These are phyloP conservation scores for Caenorhabditis latens DNA, from an alignment of 1,140 invertebrate species.

Conservation along the genomic window DNA sequence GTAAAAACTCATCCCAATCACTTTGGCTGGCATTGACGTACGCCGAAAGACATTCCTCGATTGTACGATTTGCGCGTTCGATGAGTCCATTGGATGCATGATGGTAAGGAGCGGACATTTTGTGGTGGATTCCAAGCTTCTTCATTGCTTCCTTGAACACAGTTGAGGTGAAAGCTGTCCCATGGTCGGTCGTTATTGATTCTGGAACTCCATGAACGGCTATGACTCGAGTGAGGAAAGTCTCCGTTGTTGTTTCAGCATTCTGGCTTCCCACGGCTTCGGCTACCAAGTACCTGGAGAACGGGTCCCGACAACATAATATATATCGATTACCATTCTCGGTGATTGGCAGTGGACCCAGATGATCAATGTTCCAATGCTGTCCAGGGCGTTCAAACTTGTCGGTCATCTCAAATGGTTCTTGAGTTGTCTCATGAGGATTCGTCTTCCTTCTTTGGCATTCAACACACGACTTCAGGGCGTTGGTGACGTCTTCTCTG, in stretches of 20 bases:
- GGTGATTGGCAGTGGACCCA: slow-evolving; percentile 44
- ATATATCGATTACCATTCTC: slow-evolving; percentile 54
- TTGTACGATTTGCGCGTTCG: slow-evolving; percentile 13
- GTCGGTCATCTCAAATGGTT: slow-evolving; percentile 3
- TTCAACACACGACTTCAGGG: not conserved
- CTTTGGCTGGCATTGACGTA: slow-evolving; percentile 38
- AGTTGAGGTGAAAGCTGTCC: not conserved
- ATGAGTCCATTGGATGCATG: slow-evolving; percentile 26
- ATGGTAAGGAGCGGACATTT: slow-evolving; percentile 18
- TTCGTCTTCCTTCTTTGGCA: slow-evolving; percentile 43
- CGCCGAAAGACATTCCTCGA: slow-evolving; percentile 10
- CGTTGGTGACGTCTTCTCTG: not conserved
- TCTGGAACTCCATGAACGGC: not conserved
- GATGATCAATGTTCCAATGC: slow-evolving; percentile 34
- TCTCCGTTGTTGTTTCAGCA: not conserved
- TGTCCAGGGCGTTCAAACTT: not conserved
- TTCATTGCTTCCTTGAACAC: not conserved
- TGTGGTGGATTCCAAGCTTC: slow-evolving; percentile 8
- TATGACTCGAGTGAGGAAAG: slow-evolving; percentile 12
- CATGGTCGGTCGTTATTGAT: not conserved
- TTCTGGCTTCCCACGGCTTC: not conserved
- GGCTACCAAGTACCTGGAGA: slow-evolving; percentile 25
- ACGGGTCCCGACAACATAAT: not conserved
- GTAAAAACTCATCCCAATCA: slow-evolving; percentile 43
- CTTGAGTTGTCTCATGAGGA: slow-evolving; percentile 8